These are phyloP conservation scores for Martes flavigula DNA, from an alignment of 2,797 vertebrate genomes.

Conservation along the genomic window DNA sequence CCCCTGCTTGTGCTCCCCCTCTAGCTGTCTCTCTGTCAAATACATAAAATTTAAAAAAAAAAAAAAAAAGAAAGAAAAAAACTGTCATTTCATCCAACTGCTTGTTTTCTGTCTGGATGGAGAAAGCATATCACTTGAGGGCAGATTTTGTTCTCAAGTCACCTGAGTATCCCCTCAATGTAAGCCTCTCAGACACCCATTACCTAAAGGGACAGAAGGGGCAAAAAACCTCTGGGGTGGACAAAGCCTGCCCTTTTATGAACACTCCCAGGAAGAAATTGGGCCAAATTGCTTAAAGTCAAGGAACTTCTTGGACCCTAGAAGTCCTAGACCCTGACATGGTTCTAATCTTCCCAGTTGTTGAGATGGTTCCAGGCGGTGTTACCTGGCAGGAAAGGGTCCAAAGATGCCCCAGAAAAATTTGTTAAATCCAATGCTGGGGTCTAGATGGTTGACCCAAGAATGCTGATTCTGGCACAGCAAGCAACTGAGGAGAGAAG, in stretches of 20 bases:
- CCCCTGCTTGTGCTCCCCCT: no score
- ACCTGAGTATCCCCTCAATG: not conserved
- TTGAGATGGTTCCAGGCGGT: not conserved
- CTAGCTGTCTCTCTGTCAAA: no score
- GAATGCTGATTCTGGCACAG: not conserved
- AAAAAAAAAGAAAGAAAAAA: not conserved
- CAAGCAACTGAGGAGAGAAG: not conserved
- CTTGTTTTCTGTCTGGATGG: not conserved
- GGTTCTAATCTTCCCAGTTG: not conserved
- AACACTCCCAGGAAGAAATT: not conserved
- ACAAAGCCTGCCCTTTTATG: not conserved
- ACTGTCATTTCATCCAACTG: not conserved
- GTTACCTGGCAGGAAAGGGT: not conserved
- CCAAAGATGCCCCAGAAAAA: not conserved
- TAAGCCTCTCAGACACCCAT: not conserved
- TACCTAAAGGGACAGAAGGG: not conserved
- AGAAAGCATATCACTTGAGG: not conserved
- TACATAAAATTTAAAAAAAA: no score
- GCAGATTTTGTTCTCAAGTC: not conserved
- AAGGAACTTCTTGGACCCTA: not conserved
- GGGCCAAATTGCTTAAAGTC: not conserved
- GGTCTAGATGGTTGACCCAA: not conserved
- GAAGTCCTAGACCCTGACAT: not conserved
- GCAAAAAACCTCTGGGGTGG: not conserved
- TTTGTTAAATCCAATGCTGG: not conserved